phyloP scores from a whole-genome alignment of 2,113 vertebrate genomes.

The Myotis yumanensis region DNA sequence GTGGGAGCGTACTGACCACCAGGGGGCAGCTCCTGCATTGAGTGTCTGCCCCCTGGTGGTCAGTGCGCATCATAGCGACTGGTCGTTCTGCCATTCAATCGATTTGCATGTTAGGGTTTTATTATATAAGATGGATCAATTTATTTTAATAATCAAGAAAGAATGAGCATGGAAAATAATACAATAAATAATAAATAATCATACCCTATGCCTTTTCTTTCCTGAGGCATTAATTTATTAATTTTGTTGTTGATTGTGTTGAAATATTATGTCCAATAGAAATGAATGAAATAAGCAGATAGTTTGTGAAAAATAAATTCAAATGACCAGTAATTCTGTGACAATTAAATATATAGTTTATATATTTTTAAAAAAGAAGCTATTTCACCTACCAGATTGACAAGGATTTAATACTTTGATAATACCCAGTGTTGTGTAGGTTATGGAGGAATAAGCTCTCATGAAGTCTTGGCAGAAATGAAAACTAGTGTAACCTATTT shows the following conservation, averaged over 20 bases:
- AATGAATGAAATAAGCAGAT: background rate
- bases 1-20: too few species aligned
- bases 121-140: background rate
- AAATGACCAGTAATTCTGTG: background rate
- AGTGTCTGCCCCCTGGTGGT: too few species aligned
- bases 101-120: too few species aligned
- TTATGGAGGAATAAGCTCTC: background rate
- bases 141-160: slow-evolving; percentile 48
- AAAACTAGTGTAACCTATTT: background rate
- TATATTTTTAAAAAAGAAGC: background rate
- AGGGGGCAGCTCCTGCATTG: too few species aligned
- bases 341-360: background rate
- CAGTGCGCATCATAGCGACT: too few species aligned
- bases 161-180: background rate
- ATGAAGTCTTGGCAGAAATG: background rate
- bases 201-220: background rate
- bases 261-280: background rate
- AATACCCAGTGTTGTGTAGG: background rate
- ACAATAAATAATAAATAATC: background rate
- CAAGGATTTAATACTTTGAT: background rate
- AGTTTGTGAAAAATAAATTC: background rate
- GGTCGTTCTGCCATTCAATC: too few species aligned
- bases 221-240: background rate
- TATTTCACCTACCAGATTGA: background rate
- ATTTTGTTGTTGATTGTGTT: slow-evolving; percentile 7